Evolutionary conservation across 2,113 vertebrate species (phyloP).

Genomic region (Sitta europaea): DNA sequence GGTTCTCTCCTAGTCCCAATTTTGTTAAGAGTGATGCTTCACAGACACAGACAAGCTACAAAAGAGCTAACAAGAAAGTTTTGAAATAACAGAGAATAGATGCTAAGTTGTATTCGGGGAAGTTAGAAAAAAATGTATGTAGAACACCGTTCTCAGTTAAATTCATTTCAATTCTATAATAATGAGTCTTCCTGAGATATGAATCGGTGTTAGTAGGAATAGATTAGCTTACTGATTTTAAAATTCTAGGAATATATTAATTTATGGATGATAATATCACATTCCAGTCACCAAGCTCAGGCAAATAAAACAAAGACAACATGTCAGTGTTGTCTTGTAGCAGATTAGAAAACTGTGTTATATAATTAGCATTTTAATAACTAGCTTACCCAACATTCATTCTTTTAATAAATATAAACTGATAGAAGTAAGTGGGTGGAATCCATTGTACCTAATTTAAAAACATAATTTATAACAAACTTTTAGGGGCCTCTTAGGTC

Average conservation of each 20-base stretch:
- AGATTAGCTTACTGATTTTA: not conserved
- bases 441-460: not conserved
- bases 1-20: not conserved
- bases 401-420: not conserved
- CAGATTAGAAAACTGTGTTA: not conserved
- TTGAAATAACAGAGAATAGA: not conserved
- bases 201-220: not conserved
- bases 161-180: not conserved
- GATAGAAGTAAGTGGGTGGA: not conserved
- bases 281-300: not conserved
- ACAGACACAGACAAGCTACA: not conserved
- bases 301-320: not conserved
- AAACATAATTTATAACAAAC: not conserved
- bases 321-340: not conserved
- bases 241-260: not conserved
- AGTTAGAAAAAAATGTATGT: not conserved
- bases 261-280: not conserved
- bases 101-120: not conserved
- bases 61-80: not conserved
- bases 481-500: not conserved
- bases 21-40: not conserved
- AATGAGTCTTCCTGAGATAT: not conserved
- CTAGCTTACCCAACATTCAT: not conserved
- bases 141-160: not conserved
- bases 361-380: conserved; percentile 7